A percentile compares a stretch with the other conserved stretches of the same genome.
Conservation (phyloP, 2,797 vertebrate species). For the Argya squamiceps region DNA sequence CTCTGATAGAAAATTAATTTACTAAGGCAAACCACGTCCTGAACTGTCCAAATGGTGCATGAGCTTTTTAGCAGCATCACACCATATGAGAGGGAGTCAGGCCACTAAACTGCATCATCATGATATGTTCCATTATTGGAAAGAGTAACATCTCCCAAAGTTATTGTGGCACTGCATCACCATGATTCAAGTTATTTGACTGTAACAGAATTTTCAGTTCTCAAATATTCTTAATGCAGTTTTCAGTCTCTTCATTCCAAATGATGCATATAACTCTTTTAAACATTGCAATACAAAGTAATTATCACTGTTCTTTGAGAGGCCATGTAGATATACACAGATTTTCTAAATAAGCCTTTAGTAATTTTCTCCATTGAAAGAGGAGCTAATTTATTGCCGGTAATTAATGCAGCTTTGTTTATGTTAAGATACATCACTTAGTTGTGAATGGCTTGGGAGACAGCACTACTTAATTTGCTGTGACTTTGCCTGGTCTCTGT, state of each 20-base stretch:
- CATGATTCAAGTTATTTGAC: neutral
- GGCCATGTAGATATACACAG: fast-evolving
- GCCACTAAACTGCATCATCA: neutral
- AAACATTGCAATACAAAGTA: neutral
- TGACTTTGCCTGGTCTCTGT: neutral
- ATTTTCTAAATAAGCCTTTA: neutral
- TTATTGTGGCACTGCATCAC: neutral
- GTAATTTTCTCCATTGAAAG: neutral
- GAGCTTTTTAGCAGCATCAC: neutral
- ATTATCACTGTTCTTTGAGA: neutral
- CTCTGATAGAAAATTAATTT: neutral
- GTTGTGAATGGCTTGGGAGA: neutral
- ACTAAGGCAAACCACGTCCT: neutral
- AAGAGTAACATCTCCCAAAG: neutral
- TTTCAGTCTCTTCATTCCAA: neutral
- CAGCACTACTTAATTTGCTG: neutral
- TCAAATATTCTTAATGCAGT: neutral
- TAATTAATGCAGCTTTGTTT: neutral
- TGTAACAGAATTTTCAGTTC: neutral
- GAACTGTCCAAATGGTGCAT: neutral
- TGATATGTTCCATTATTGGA: neutral
- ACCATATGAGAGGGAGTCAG: neutral
- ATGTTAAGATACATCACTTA: neutral
- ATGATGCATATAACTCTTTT: neutral
- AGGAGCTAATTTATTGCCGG: neutral